A percentile compares a stretch with the other conserved stretches of the same genome.
These are phyloP conservation scores for Lagocephalus sceleratus DNA, from an alignment of 2,797 vertebrate species.

Conservation along the genomic window DNA sequence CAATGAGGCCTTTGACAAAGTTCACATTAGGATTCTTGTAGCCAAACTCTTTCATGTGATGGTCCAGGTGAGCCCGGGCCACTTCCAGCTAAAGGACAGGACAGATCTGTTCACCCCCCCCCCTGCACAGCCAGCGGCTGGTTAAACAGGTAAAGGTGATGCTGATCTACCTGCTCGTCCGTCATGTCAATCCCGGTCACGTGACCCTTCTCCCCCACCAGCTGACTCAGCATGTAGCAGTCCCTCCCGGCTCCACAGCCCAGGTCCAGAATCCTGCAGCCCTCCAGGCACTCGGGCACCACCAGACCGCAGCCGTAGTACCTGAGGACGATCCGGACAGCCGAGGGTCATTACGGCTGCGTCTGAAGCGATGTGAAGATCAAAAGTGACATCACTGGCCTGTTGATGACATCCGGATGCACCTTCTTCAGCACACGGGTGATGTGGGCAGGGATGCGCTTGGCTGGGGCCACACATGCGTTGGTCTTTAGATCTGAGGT, in stretches of 20 bases:
- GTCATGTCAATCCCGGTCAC: conserved; percentile 89
- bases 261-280: conserved; percentile 83
- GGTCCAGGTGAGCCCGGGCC: conserved; percentile 78
- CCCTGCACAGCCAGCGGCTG: too few relatives aligned
- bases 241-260: conserved; percentile 87
- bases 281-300: conserved; percentile 82
- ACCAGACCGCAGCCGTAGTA: conserved; percentile 90
- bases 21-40: conserved; percentile 80
- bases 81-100: conserved; percentile 77
- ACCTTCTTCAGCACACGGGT: conserved; percentile 74
- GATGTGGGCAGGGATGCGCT: conserved; percentile 58
- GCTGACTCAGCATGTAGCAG: conserved; percentile 85
- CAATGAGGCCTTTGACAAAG: conserved; percentile 85
- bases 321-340: conserved; percentile 68
- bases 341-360: background rate
- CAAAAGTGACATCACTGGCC: conserved; percentile 53
- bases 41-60: conserved; percentile 84
- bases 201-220: conserved; percentile 83
- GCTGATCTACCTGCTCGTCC: conserved; percentile 68
- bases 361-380: background rate
- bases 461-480: conserved; percentile 67
- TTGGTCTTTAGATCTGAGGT: conserved; percentile 79
- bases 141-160: background rate
- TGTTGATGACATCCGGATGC: conserved; percentile 80
- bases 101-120: background rate